Percentiles rank a stretch among this genome's conserved stretches.
phyloP scores from a whole-genome alignment of 2,113 vertebrate genomes.

The Eupsittula cactorum region DNA sequence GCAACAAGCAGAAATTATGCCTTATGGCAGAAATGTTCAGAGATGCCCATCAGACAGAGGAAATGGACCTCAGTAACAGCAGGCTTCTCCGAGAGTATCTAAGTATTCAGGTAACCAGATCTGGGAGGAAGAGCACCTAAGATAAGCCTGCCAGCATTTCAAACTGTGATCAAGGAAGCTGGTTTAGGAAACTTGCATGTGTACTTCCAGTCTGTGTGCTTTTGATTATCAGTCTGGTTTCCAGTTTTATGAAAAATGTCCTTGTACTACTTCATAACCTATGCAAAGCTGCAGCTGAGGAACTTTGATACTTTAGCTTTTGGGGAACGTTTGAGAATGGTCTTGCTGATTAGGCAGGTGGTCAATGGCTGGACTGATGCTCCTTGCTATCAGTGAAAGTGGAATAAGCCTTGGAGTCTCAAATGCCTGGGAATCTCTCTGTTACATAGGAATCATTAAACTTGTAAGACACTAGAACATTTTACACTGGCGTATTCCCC shows the following conservation, averaged over 20 bases:
- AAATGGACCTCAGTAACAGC: not conserved
- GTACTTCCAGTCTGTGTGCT: not conserved
- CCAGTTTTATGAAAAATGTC: not conserved
- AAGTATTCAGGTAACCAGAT: not conserved
- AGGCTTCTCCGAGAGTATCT: not conserved
- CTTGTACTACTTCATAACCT: not conserved
- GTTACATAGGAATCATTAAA: rapidly evolving
- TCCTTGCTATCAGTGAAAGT: not conserved
- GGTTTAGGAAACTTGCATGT: not conserved
- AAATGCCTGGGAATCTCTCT: not conserved
- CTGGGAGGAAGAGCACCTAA: not conserved
- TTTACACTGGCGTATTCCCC: not conserved
- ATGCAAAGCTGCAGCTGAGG: not conserved
- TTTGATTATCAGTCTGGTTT: not conserved
- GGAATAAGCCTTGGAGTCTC: not conserved
- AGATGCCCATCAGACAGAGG: not conserved
- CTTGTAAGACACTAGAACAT: not conserved
- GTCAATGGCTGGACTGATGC: not conserved
- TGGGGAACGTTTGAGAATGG: not conserved
- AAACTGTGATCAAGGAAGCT: not conserved
- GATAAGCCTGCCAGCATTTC: not conserved
- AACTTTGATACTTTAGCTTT: not conserved
- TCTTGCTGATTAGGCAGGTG: not conserved
- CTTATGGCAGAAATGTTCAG: not conserved
- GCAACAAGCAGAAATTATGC: not conserved